These are phyloP conservation scores for Strigops habroptila DNA, from an alignment of 2,113 vertebrate genomes.

Conservation along the genomic window DNA sequence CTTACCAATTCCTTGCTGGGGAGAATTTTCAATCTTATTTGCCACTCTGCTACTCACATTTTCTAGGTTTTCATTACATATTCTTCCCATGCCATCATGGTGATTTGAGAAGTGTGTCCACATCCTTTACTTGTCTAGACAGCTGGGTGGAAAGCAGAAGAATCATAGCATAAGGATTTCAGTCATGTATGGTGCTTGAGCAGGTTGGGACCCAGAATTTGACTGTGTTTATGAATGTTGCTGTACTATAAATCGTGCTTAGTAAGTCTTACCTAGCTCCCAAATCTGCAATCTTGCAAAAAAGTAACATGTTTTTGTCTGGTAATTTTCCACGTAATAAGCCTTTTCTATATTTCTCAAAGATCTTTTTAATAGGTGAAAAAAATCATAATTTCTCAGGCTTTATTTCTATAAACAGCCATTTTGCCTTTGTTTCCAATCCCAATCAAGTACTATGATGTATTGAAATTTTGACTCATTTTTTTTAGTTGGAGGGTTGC, in stretches of 20 bases:
- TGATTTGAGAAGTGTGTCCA: background rate
- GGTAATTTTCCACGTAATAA: background rate
- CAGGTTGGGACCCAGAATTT: background rate
- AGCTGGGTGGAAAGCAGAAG: background rate
- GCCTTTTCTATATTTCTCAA: background rate
- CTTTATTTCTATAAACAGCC: background rate
- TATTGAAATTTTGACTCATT: background rate
- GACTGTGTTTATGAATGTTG: background rate
- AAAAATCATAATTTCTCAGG: background rate
- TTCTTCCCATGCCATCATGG: background rate
- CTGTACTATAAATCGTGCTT: background rate
- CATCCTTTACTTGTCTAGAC: background rate
- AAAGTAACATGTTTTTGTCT: background rate
- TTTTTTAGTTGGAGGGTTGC: background rate
- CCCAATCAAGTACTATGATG: rapidly evolving
- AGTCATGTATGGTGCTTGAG: background rate
- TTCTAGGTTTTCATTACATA: background rate
- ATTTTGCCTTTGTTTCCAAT: background rate
- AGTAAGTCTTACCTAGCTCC: background rate
- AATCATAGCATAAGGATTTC: background rate
- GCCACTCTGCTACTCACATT: background rate
- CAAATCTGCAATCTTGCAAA: background rate
- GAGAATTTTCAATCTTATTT: background rate
- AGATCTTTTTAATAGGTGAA: background rate
- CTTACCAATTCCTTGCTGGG: background rate